Evolutionary conservation across 2,113 vertebrate species (phyloP).

Genomic region (Trogon melanurus): DNA sequence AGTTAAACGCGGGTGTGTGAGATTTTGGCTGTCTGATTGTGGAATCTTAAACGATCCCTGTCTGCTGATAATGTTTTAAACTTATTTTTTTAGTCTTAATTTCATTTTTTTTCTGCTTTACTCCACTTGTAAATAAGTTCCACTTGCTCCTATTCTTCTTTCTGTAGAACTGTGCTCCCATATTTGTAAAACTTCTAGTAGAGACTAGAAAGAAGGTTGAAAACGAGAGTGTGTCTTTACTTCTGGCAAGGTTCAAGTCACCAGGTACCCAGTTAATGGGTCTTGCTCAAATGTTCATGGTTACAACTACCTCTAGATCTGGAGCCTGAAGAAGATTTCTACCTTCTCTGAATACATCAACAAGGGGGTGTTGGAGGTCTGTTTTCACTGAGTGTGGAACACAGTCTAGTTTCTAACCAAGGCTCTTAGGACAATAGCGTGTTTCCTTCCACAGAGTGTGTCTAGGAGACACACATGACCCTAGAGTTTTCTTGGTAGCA

Average conservation of each 20-base stretch:
- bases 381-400: neutral
- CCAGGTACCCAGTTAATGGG: neutral
- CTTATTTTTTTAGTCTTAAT: neutral
- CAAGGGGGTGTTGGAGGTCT: neutral
- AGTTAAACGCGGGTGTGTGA: neutral
- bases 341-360: neutral
- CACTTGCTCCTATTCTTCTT: neutral
- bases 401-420: neutral
- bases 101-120: neutral
- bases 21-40: neutral
- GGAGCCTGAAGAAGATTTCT: neutral
- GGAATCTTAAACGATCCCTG: neutral
- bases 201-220: neutral
- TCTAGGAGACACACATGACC: neutral
- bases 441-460: neutral
- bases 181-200: neutral
- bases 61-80: neutral
- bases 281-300: neutral
- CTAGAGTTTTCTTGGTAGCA: neutral
- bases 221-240: neutral
- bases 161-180: neutral
- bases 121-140: neutral
- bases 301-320: neutral
- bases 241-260: neutral
- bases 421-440: neutral